phyloP scores from a whole-genome alignment of 2,888 invertebrate species.

The Drymonia ruficornis region DNA sequence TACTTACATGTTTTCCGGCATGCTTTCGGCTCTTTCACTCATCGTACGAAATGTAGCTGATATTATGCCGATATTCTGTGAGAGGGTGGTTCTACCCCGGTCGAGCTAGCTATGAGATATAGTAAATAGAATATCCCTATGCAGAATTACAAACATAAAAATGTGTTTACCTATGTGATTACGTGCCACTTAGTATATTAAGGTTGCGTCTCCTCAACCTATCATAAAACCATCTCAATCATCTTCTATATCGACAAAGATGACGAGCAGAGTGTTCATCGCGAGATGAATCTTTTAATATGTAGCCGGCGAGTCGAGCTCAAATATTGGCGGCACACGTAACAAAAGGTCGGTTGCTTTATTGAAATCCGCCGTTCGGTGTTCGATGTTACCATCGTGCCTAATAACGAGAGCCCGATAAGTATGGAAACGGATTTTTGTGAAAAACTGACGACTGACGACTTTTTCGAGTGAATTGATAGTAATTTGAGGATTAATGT shows the following conservation, averaged over 20 bases:
- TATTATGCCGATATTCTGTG: too few relatives aligned
- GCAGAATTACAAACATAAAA: too few relatives aligned
- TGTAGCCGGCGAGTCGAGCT: constrained; percentile 59
- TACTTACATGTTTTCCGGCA: too few relatives aligned
- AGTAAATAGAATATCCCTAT: too few relatives aligned
- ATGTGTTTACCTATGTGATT: too few relatives aligned
- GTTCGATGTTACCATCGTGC: constrained; percentile 60
- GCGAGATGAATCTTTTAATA: constrained; percentile 80
- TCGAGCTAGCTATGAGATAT: too few relatives aligned
- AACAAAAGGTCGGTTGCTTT: constrained; percentile 76
- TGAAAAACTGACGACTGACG: not conserved
- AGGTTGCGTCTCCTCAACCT: not conserved
- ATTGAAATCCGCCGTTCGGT: constrained; percentile 76
- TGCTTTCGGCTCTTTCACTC: too few relatives aligned
- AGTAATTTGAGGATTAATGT: too few relatives aligned
- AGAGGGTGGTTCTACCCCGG: too few relatives aligned
- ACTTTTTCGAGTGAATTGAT: too few relatives aligned
- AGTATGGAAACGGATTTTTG: constrained; percentile 32
- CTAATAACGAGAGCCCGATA: constrained; percentile 66
- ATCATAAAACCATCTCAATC: not conserved
- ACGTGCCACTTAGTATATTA: not conserved
- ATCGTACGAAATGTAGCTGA: too few relatives aligned
- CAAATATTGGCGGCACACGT: constrained; percentile 80
- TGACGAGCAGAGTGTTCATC: constrained; percentile 53
- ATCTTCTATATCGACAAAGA: constrained; percentile 28